Base-by-base conservation (phyloP, 2,113 vertebrate species). In the Cephalophus harveyi region DNA sequence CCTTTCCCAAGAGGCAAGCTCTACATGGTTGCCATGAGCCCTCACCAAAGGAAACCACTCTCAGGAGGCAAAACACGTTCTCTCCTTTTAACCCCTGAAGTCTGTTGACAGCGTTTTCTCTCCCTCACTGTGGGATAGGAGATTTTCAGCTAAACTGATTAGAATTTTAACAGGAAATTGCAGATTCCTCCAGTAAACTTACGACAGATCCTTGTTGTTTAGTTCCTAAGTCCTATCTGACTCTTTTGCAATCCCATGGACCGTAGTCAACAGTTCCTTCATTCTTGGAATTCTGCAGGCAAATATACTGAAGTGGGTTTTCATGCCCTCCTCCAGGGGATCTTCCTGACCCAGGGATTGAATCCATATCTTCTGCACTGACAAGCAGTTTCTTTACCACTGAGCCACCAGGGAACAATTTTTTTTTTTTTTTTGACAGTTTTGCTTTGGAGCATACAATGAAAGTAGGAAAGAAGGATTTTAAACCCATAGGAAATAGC, bases 71-170 rank as follows among this genome's bases (percentile, higher is more conserved):
- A 19, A 60, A 59, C n/a, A 40, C 0, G 0, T 79, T 60, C 54
- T 90, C 60, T 52, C 59, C 57, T 85, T 64, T 36, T 23, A 15
- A 78, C 87, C 93, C 40, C 21, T 59, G n/a, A 17, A 76, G 48
- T 85, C 97, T 97, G 95, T 97, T 98, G 97, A 97, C 91, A 95
- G 64, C 33, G 5, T 88, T 89, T 97, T 60, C 88, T 28, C 11
- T 94, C 96, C 95, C 94, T 94, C 90, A 91, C 89, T 48, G 40
- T 76, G 96, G 91, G 96, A 97, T 84, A n/a, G 0, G 14, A 43
- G 17, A 76, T 94, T 98, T 97, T 94, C 96, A 95, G 95, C 87
- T 30, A 86, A 97, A 93, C 76, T 67, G 93, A 96, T 36, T 97
- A 96, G 60, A 97, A 94, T 36, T 84, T 64, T 86, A 0, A 0